These are phyloP conservation scores for Stomatorhinus ivindoensis DNA, from an alignment of 2,113 vertebrate genomes.

Conservation along the genomic window DNA sequence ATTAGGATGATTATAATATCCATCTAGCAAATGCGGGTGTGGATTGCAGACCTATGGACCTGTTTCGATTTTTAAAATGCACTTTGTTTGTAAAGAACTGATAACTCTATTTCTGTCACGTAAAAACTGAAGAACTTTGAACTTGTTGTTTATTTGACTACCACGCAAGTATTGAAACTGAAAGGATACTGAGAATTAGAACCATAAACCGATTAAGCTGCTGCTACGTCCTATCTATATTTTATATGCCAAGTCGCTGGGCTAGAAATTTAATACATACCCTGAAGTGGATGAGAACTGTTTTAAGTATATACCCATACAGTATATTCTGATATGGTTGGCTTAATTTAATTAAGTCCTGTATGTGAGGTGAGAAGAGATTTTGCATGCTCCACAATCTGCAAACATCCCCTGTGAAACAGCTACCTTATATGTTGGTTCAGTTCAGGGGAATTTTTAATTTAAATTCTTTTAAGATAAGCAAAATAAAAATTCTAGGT, in stretches of 20 bases:
- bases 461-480: slow-evolving; percentile 23
- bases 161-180: slow-evolving; percentile 70
- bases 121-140: slow-evolving; percentile 49
- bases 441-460: slow-evolving; percentile 12
- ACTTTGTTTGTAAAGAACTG: slow-evolving; percentile 64
- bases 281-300: slow-evolving; percentile 46
- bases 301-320: slow-evolving; percentile 51
- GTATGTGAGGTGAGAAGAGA: slow-evolving; percentile 50
- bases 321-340: slow-evolving; percentile 62
- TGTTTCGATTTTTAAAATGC: slow-evolving; percentile 63
- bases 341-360: slow-evolving; percentile 48
- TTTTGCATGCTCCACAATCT: slow-evolving; percentile 64
- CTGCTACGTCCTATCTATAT: slow-evolving; percentile 59
- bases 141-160: slow-evolving; percentile 55
- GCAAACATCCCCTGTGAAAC: slow-evolving; percentile 43
- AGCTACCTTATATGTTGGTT: slow-evolving; percentile 37
- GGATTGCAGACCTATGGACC: slow-evolving; percentile 39
- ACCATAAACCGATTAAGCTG: slow-evolving; percentile 48
- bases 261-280: slow-evolving; percentile 50
- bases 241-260: slow-evolving; percentile 39
- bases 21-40: slow-evolving; percentile 47
- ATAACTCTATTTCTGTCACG: slow-evolving; percentile 48
- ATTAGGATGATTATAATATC: slow-evolving; percentile 36
- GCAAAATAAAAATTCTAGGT: slow-evolving; percentile 11
- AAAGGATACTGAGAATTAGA: slow-evolving; percentile 51